A percentile compares a stretch with the other conserved stretches of the same genome.
Evolutionary conservation across 2,797 vertebrate genomes (phyloP).

Genomic region (Phoebastria nigripes): DNA sequence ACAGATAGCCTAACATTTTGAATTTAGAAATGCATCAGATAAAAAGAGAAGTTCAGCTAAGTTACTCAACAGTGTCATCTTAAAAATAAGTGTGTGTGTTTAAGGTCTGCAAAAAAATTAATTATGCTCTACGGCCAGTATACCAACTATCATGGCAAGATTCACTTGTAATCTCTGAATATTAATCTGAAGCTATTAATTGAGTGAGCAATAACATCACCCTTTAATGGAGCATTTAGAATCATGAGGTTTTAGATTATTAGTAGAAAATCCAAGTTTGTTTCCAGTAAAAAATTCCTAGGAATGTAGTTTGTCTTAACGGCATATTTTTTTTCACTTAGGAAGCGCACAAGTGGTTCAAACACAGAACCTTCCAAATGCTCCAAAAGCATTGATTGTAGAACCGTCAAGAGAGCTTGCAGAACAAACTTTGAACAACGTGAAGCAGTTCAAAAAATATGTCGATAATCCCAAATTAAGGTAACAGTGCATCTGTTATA

Average conservation of each 20-base stretch:
- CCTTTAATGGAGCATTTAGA: not conserved
- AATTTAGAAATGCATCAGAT: not conserved
- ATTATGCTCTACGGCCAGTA: not conserved
- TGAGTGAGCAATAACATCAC: not conserved
- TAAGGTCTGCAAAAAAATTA: not conserved
- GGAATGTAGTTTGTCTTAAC: not conserved
- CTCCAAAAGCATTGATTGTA: constrained; percentile 92
- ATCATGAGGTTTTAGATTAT: not conserved
- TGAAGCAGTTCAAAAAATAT: constrained; percentile 92
- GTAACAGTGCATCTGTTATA: constrained; percentile 60
- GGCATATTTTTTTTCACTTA: constrained; percentile 18
- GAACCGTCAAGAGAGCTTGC: constrained; percentile 95
- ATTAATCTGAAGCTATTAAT: not conserved
- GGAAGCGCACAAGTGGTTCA: constrained; percentile 89
- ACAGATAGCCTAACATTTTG: not conserved
- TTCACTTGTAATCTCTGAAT: not conserved
- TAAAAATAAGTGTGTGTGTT: not conserved
- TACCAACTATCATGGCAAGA: not conserved
- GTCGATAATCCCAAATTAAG: constrained; percentile 92
- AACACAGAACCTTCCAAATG: constrained; percentile 82
- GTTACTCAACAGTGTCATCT: not conserved
- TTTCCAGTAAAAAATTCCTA: not conserved
- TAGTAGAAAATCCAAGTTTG: not conserved
- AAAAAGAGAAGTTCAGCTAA: not conserved
- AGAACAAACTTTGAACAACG: constrained; percentile 93